These are phyloP conservation scores for Crenichthys baileyi DNA, from an alignment of 2,797 vertebrate species.

Conservation along the genomic window DNA sequence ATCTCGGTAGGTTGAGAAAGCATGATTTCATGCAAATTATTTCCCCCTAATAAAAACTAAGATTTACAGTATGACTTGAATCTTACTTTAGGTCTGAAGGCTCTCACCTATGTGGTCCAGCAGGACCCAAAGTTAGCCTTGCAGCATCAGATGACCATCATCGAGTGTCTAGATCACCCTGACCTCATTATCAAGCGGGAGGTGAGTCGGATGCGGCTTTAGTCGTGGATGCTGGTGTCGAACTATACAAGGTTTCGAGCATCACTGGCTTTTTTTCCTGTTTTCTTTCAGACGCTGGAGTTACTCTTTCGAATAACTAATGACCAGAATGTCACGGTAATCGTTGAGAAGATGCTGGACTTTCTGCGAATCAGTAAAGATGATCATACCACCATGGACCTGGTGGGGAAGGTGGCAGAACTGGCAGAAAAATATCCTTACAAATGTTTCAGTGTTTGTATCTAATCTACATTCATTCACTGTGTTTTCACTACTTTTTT, in stretches of 20 bases:
- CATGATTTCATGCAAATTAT: background rate
- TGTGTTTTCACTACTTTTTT: background rate
- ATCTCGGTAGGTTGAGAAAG: constrained; percentile 88
- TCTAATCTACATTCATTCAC: background rate
- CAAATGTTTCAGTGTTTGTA: background rate
- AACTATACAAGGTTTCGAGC: background rate
- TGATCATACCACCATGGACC: constrained; percentile 87
- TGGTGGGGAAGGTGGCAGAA: constrained; percentile 94
- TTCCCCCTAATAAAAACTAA: background rate
- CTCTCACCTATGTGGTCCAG: constrained; percentile 94
- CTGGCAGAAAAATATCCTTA: constrained; percentile 99
- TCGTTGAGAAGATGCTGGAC: constrained; percentile 96
- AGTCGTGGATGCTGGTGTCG: background rate
- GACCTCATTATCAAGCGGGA: constrained; percentile 97
- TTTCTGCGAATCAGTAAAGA: constrained; percentile 89
- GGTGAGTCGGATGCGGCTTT: constrained; percentile 72
- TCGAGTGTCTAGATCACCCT: constrained; percentile 95
- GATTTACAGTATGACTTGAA: background rate
- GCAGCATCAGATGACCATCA: constrained; percentile 99
- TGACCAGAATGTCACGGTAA: constrained; percentile 91
- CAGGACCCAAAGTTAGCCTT: constrained; percentile 94
- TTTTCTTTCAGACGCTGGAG: constrained; percentile 88
- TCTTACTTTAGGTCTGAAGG: constrained; percentile 74
- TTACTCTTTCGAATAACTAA: constrained; percentile 97
- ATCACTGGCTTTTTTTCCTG: background rate